Conservation (phyloP, 2,113 vertebrate species). For the Carollia perspicillata region DNA sequence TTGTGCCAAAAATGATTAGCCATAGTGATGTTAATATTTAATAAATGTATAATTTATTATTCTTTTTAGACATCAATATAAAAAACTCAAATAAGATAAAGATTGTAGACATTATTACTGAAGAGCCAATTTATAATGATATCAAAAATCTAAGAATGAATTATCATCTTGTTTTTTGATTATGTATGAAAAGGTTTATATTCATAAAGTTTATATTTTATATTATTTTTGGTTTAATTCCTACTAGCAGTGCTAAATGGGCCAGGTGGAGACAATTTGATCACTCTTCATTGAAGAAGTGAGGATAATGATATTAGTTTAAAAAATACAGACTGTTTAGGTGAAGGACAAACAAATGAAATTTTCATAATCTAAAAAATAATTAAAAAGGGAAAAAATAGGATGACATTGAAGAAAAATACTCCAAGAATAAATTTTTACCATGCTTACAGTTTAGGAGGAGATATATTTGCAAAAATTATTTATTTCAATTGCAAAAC, state of each 20-base stretch:
- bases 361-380: neutral
- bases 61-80: neutral
- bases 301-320: neutral
- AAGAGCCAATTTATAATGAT: neutral
- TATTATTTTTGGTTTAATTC: neutral
- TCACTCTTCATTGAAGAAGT: neutral
- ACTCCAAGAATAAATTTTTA: neutral
- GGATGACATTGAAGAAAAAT: neutral
- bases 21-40: neutral
- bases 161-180: neutral
- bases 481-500: neutral
- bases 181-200: neutral
- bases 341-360: neutral
- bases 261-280: neutral
- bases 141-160: neutral
- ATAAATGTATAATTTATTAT: neutral
- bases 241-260: neutral
- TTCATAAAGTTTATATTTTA: neutral
- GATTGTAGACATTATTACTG: neutral
- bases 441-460: neutral
- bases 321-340: neutral
- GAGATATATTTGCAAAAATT: neutral
- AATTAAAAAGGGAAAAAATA: neutral
- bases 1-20: neutral
- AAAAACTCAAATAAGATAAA: neutral